Conservation (phyloP, 1,140 invertebrate species). For the Leptonema lineaticorne region DNA sequence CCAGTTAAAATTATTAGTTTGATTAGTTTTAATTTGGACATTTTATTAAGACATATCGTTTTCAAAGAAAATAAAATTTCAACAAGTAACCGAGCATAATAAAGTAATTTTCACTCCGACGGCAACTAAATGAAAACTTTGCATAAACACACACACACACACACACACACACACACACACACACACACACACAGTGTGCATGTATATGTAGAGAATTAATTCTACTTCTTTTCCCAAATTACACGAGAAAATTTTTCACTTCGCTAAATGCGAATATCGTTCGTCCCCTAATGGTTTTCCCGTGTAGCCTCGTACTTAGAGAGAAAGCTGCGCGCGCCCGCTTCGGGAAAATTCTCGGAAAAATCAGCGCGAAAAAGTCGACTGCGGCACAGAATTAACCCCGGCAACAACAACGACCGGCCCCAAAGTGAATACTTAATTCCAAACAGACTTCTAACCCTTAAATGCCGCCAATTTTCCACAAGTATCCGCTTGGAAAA, state of each 20-base stretch:
- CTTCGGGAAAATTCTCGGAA: background rate
- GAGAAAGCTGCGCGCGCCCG: background rate
- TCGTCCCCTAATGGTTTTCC: background rate
- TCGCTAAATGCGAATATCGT: background rate
- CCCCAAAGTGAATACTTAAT: conserved; percentile 5
- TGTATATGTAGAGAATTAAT: background rate
- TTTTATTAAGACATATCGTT: no score
- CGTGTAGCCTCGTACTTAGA: background rate
- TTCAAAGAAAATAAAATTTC: background rate
- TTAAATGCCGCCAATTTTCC: conserved; percentile 14
- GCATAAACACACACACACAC: background rate
- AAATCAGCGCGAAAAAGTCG: background rate
- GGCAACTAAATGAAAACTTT: background rate
- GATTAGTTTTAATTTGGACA: no score
- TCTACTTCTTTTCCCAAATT: background rate
- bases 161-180: background rate
- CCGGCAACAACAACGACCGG: background rate
- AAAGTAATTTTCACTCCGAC: background rate
- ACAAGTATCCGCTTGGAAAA: no score
- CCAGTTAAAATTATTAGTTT: no score
- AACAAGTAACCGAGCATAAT: background rate
- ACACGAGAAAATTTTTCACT: no score
- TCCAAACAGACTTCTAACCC: conserved; percentile 4
- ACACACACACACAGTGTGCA: background rate
- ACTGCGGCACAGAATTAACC: background rate